A percentile compares a stretch with the other conserved stretches of the same genome.
phyloP scores from a whole-genome alignment of 2,888 invertebrate species.

The Diarsia rubi region DNA sequence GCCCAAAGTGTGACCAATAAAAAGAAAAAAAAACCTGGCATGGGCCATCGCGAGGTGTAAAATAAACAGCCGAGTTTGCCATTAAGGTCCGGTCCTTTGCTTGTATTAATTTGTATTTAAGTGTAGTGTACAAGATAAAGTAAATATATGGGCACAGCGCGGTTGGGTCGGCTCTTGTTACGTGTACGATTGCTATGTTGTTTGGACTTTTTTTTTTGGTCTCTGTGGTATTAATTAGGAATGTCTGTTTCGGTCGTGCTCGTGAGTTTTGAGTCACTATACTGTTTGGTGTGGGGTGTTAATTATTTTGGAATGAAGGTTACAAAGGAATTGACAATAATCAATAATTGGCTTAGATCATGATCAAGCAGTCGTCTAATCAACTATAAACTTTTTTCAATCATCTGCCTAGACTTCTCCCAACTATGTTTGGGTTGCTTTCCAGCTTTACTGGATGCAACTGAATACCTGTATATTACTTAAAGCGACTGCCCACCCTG shows the following conservation, averaged over 20 bases:
- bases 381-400: too few species aligned
- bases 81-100: slow-evolving; percentile 87
- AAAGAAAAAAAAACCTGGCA: slow-evolving; percentile 75
- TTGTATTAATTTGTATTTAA: slow-evolving; percentile 91
- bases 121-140: slow-evolving; percentile 91
- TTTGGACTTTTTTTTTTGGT: slow-evolving; percentile 39
- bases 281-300: slow-evolving; percentile 14
- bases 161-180: slow-evolving; percentile 77
- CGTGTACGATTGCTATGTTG: slow-evolving; percentile 72
- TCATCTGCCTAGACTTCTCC: too few species aligned
- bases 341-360: not conserved
- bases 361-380: not conserved
- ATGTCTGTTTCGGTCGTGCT: slow-evolving; percentile 40
- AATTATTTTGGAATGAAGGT: slow-evolving; percentile 5
- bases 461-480: too few species aligned
- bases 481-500: too few species aligned
- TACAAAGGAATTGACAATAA: not conserved
- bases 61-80: slow-evolving; percentile 88
- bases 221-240: slow-evolving; percentile 64
- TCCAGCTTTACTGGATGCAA: too few species aligned
- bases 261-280: slow-evolving; percentile 42
- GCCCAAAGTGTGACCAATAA: slow-evolving; percentile 74
- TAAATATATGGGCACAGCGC: slow-evolving; percentile 86
- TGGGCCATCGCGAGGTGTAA: slow-evolving; percentile 89
- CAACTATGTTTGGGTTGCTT: too few species aligned